Evolutionary conservation across 1,140 invertebrate species (phyloP).

Genomic region (Cylas formicarius): DNA sequence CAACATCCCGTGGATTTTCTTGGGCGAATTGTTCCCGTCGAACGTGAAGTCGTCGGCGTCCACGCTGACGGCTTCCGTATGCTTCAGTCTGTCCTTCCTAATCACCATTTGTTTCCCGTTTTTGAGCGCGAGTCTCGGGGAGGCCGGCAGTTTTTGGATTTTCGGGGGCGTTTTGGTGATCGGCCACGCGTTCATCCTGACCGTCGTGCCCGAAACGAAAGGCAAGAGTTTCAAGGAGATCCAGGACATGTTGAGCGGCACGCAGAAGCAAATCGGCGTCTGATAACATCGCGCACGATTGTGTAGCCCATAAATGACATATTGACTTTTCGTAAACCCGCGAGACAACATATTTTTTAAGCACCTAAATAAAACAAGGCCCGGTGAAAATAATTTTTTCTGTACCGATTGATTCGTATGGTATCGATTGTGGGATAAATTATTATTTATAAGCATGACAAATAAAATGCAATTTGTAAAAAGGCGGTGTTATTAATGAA

Average conservation of each 20-base stretch:
- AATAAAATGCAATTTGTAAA: too few relatives aligned
- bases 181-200: constrained; percentile 45
- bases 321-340: too few relatives aligned
- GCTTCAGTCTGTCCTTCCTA: constrained; percentile 70
- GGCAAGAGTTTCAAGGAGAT: constrained; percentile 26
- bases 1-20: constrained; percentile 74
- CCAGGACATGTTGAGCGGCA: constrained; percentile 41
- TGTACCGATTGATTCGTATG: too few relatives aligned
- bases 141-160: constrained; percentile 67
- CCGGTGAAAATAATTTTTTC: too few relatives aligned
- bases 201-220: constrained; percentile 43
- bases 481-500: too few relatives aligned
- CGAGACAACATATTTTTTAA: too few relatives aligned
- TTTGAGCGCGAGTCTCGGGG: constrained; percentile 52
- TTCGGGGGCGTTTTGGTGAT: constrained; percentile 62
- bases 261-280: too few relatives aligned
- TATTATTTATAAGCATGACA: too few relatives aligned
- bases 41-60: constrained; percentile 66
- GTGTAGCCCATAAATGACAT: too few relatives aligned
- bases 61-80: constrained; percentile 62
- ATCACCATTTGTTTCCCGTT: constrained; percentile 65
- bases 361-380: too few relatives aligned
- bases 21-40: constrained; percentile 72
- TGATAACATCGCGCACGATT: too few relatives aligned
- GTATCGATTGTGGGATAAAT: too few relatives aligned